Conservation (phyloP, 1,140 invertebrate species). For the Ceratosolen fusciceps region DNA sequence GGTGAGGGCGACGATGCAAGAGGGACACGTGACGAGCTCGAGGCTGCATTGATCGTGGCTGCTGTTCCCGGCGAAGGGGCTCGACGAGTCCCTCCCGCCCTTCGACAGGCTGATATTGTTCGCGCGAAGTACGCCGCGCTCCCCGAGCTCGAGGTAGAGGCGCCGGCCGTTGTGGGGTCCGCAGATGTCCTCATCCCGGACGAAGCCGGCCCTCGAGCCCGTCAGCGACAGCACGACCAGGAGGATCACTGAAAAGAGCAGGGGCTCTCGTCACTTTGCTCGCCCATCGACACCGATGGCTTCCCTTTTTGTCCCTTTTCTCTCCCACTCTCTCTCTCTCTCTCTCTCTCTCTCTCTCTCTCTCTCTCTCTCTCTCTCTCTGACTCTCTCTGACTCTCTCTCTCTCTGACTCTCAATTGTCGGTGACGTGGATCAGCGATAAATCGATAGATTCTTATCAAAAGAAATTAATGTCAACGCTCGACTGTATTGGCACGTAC, state of each 20-base stretch:
- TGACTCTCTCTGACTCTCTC: no score
- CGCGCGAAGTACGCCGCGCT: constrained; percentile 73
- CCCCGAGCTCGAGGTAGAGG: constrained; percentile 76
- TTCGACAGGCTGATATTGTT: constrained; percentile 71
- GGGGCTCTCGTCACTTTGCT: no score
- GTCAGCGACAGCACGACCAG: constrained; percentile 51
- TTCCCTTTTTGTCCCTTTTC: no score
- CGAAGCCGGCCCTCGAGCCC: constrained; percentile 51
- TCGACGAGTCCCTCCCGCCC: constrained; percentile 53
- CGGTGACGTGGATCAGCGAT: no score
- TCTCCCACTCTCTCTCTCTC: no score
- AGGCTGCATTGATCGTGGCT: constrained; percentile 76
- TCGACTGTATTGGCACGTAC: not conserved
- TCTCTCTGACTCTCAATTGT: no score
- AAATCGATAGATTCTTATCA: no score
- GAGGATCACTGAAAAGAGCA: constrained; percentile 50
- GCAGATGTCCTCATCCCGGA: constrained; percentile 75
- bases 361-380: no score
- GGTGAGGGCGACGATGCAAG: constrained; percentile 77
- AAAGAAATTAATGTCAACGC: no score
- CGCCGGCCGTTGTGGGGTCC: constrained; percentile 74
- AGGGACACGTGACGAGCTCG: constrained; percentile 80
- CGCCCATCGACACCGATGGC: no score
- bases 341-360: no score
- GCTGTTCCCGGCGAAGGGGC: constrained; percentile 57